phyloP scores from a whole-genome alignment of 1,140 invertebrate genomes.

The Hypsibius dujardini region DNA sequence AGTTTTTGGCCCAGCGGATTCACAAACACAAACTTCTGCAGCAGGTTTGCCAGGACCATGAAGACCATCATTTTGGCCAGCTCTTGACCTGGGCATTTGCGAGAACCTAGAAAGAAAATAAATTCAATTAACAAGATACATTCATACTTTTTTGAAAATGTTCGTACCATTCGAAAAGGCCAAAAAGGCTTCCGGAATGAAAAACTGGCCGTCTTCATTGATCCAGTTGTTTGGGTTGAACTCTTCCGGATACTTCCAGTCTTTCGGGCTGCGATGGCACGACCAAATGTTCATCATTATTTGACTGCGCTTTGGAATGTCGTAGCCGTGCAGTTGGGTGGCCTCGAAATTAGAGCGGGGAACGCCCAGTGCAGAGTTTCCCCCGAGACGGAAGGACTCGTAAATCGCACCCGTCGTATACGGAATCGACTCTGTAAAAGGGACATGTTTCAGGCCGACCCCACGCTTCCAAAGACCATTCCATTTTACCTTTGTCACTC shows the following conservation, averaged over 20 bases:
- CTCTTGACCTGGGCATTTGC: not conserved
- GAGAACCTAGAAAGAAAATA: not conserved
- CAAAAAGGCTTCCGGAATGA: not conserved
- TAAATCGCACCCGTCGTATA: not conserved
- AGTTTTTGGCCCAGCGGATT: not conserved
- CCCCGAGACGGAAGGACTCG: not conserved
- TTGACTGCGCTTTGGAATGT: conserved; percentile 37
- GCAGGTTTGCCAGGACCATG: not conserved
- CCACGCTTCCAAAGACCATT: not conserved
- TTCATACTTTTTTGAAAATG: not conserved
- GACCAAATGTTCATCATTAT: conserved; percentile 48
- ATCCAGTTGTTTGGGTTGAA: not conserved
- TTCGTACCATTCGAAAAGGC: not conserved
- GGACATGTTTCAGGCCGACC: not conserved
- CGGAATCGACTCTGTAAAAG: not conserved
- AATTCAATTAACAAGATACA: not conserved
- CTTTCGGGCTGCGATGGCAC: conserved; percentile 44
- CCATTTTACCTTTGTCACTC: not conserved
- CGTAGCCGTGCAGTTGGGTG: conserved; percentile 26
- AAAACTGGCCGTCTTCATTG: not conserved
- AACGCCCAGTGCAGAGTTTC: not conserved
- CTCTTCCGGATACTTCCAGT: conserved; percentile 20
- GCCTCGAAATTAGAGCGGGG: not conserved
- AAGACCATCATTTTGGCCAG: not conserved
- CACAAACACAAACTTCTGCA: not conserved